These are phyloP conservation scores for Episyrphus balteatus DNA, from an alignment of 1,140 invertebrate genomes.

Conservation along the genomic window DNA sequence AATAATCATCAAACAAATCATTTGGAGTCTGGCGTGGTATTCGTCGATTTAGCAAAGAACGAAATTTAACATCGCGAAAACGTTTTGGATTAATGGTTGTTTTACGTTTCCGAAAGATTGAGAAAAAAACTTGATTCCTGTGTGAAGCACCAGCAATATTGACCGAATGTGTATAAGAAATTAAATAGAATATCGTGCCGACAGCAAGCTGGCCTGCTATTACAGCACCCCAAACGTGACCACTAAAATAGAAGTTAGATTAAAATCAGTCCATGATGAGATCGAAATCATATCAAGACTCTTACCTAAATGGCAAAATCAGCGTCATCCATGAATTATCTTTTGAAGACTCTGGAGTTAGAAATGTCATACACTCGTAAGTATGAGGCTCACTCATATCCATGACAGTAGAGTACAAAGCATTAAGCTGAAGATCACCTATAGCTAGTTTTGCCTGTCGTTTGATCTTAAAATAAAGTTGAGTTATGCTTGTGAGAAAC, in stretches of 20 bases:
- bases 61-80: conserved; percentile 15
- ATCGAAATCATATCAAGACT: neutral
- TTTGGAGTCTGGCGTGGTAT: neutral
- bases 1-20: conserved; percentile 54
- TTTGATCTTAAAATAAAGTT: conserved; percentile 15
- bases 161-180: conserved; percentile 23
- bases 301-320: conserved; percentile 64
- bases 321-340: conserved; percentile 75
- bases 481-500: neutral
- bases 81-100: neutral
- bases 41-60: conserved; percentile 11
- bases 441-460: conserved; percentile 60
- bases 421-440: conserved; percentile 63
- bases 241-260: conserved; percentile 7
- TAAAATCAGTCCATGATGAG: neutral
- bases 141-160: neutral
- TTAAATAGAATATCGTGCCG: conserved; percentile 24
- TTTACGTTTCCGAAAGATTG: neutral
- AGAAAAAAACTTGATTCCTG: neutral
- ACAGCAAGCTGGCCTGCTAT: conserved; percentile 17
- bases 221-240: conserved; percentile 29
- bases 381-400: conserved; percentile 70
- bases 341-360: conserved; percentile 64
- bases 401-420: conserved; percentile 52
- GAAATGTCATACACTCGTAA: conserved; percentile 68